These are phyloP conservation scores for Chrysemys picta DNA, from an alignment of 2,113 vertebrate species.

Conservation along the genomic window DNA sequence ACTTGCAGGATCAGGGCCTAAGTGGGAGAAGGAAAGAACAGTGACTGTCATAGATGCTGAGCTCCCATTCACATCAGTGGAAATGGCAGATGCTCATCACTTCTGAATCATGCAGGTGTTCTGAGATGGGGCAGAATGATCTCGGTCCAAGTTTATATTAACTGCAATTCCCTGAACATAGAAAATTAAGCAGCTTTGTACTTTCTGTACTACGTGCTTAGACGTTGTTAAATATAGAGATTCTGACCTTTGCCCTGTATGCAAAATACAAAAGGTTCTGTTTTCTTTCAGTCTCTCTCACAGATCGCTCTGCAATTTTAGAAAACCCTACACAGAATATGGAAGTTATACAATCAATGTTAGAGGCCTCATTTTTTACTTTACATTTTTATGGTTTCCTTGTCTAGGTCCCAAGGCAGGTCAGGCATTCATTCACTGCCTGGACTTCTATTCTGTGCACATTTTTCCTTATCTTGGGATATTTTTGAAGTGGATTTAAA, in stretches of 20 bases:
- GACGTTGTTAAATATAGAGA: constrained; percentile 32
- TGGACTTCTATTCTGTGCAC: not conserved
- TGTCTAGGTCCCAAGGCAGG: not conserved
- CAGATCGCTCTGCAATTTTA: not conserved
- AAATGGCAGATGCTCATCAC: not conserved
- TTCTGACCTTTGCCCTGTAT: constrained; percentile 18
- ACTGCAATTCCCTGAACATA: not conserved
- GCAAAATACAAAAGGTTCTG: not conserved
- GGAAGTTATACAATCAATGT: not conserved
- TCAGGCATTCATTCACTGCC: not conserved
- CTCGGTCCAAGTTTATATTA: constrained; percentile 15
- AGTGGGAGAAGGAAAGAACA: constrained; percentile 21
- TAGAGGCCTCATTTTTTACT: not conserved
- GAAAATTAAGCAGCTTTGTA: constrained; percentile 21
- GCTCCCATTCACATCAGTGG: constrained; percentile 42
- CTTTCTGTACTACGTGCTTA: constrained; percentile 11
- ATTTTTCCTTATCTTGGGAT: constrained; percentile 46
- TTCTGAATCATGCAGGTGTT: not conserved
- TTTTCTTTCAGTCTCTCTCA: not conserved
- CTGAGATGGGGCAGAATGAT: not conserved
- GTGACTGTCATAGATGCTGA: constrained; percentile 23
- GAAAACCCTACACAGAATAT: not conserved
- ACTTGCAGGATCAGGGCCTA: constrained; percentile 20
- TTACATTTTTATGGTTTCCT: not conserved
- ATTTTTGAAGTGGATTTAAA: constrained; percentile 61